phyloP scores from a whole-genome alignment of 2,888 invertebrate species.

The Andrena haemorrhoa region DNA sequence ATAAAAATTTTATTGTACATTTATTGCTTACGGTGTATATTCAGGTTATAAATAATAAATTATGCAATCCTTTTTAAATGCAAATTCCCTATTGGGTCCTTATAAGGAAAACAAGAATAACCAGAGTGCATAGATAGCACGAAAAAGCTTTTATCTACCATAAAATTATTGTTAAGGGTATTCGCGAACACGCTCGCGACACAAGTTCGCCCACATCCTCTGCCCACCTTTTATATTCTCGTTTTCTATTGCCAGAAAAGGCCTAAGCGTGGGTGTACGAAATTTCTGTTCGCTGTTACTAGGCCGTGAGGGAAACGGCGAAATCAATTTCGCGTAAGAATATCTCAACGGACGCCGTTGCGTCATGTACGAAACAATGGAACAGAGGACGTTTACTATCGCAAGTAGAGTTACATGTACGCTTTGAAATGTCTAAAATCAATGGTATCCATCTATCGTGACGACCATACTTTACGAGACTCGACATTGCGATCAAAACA shows the following conservation, averaged over 20 bases:
- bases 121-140: conserved; percentile 6
- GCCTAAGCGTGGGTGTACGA: conserved; percentile 56
- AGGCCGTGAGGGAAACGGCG: conserved; percentile 40
- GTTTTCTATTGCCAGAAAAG: conserved; percentile 49
- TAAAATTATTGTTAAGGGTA: conserved; percentile 45
- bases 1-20: too few relatives aligned
- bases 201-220: conserved; percentile 57
- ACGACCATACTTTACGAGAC: not conserved
- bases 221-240: conserved; percentile 55
- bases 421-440: not conserved
- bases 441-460: not conserved
- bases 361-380: conserved; percentile 12
- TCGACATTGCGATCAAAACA: not conserved
- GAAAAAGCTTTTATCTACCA: conserved; percentile 1
- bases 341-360: conserved; percentile 7
- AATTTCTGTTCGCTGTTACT: conserved; percentile 57
- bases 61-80: too few relatives aligned
- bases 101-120: not conserved
- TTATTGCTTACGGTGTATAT: too few relatives aligned
- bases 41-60: too few relatives aligned
- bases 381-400: not conserved
- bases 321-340: conserved; percentile 35
- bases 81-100: too few relatives aligned
- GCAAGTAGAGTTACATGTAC: not conserved
- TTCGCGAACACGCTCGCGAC: conserved; percentile 10